Percentiles rank a stretch among this genome's conserved stretches.
Conservation (phyloP, 2,113 vertebrate genomes). For the mouse (Mus musculus) region DNA sequence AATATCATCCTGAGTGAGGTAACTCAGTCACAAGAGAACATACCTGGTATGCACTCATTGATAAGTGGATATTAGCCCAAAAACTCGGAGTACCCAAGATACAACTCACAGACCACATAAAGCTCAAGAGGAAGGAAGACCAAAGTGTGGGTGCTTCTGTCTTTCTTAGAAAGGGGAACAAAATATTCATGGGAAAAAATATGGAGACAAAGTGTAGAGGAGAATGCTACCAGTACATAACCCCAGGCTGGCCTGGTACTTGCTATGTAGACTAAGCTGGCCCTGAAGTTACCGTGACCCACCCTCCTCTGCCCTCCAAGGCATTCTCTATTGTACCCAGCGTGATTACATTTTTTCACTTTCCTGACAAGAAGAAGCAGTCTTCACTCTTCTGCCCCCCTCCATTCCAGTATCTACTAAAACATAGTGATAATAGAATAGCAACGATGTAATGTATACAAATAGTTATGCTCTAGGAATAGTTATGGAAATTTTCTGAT, state of each 20-base stretch:
- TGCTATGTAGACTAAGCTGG: neutral
- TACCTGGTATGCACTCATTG: no score
- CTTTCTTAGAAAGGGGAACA: no score
- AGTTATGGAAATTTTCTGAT: neutral
- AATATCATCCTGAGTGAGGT: no score
- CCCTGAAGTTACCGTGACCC: neutral
- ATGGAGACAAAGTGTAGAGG: no score
- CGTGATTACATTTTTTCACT: neutral
- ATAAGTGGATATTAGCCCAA: no score
- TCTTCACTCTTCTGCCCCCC: neutral
- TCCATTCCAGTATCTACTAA: slow-evolving; percentile 34
- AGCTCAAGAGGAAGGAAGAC: no score
- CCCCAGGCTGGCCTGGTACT: neutral
- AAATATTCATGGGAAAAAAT: no score
- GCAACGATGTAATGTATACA: neutral
- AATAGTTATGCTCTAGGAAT: slow-evolving; percentile 3
- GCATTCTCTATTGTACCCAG: neutral
- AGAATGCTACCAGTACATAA: neutral
- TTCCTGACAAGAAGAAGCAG: neutral
- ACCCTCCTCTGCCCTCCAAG: neutral
- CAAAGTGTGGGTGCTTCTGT: no score
- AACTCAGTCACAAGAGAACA: no score
- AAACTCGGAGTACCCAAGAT: no score
- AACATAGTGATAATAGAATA: neutral
- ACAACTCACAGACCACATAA: no score